phyloP scores from a whole-genome alignment of 2,888 invertebrate species.

The Pandemis cinnamomeana region DNA sequence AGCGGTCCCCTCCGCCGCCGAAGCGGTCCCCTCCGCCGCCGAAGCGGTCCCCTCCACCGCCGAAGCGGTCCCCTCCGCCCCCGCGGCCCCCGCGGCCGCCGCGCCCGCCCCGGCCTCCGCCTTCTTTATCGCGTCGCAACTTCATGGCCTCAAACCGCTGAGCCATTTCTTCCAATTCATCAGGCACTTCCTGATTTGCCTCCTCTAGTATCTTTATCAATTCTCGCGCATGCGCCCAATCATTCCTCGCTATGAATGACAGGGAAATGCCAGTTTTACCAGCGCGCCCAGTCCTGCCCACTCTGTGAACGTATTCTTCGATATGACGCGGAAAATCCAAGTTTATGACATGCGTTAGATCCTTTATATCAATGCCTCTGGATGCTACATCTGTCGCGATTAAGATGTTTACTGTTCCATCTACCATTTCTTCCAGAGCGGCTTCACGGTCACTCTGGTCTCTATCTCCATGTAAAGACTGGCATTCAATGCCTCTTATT shows the following conservation, averaged over 20 bases:
- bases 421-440: conserved; percentile 93
- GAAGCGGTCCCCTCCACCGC: conserved; percentile 61
- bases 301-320: conserved; percentile 97
- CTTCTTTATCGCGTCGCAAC: conserved; percentile 84
- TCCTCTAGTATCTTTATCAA: conserved; percentile 94
- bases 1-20: conserved; percentile 54
- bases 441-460: conserved; percentile 92
- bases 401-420: conserved; percentile 91
- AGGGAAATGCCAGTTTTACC: conserved; percentile 93
- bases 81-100: conserved; percentile 62
- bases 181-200: conserved; percentile 92
- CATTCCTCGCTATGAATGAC: conserved; percentile 90
- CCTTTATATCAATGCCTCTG: conserved; percentile 95
- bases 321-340: conserved; percentile 97
- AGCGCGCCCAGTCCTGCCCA: conserved; percentile 98
- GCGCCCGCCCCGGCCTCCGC: conserved; percentile 70
- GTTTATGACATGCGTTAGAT: conserved; percentile 95
- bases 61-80: not conserved
- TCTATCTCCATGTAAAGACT: conserved; percentile 95
- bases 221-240: conserved; percentile 93
- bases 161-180: conserved; percentile 90
- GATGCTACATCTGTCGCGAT: conserved; percentile 98
- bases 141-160: conserved; percentile 89
- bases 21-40: conserved; percentile 5
- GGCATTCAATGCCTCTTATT: conserved; percentile 87